These are phyloP conservation scores for Calliphora vicina DNA, from an alignment of 1,140 invertebrate species.

Conservation along the genomic window DNA sequence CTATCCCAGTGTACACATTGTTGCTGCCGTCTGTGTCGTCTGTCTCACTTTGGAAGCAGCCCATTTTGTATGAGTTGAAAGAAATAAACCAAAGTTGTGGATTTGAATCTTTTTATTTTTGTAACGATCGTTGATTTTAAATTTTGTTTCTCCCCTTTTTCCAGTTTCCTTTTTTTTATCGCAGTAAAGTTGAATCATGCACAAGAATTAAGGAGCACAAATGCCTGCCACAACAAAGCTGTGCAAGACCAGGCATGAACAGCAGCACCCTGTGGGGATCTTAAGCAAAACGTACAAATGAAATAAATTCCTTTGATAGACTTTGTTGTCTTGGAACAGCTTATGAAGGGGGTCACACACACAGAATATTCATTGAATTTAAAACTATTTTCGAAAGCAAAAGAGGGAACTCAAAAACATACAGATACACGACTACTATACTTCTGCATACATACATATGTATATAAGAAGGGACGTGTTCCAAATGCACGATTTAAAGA, in stretches of 20 bases:
- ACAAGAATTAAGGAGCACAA: background rate
- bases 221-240: background rate
- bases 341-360: background rate
- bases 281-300: background rate
- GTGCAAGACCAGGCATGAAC: background rate
- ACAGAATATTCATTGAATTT: background rate
- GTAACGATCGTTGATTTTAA: background rate
- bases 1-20: background rate
- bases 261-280: conserved; percentile 2
- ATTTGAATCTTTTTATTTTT: background rate
- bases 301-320: background rate
- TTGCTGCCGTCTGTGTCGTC: too few relatives aligned
- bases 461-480: background rate
- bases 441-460: too few relatives aligned
- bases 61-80: background rate
- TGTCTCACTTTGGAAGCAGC: background rate
- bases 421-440: background rate
- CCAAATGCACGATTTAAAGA: background rate
- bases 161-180: background rate
- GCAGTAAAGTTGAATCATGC: background rate
- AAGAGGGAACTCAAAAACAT: background rate
- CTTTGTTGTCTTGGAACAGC: background rate
- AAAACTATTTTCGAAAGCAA: background rate
- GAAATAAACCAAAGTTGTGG: background rate
- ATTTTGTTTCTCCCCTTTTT: background rate